A percentile compares a stretch with the other conserved stretches of the same genome.
Conservation (phyloP, 2,113 vertebrate species). For the Platysternon megacephalum region DNA sequence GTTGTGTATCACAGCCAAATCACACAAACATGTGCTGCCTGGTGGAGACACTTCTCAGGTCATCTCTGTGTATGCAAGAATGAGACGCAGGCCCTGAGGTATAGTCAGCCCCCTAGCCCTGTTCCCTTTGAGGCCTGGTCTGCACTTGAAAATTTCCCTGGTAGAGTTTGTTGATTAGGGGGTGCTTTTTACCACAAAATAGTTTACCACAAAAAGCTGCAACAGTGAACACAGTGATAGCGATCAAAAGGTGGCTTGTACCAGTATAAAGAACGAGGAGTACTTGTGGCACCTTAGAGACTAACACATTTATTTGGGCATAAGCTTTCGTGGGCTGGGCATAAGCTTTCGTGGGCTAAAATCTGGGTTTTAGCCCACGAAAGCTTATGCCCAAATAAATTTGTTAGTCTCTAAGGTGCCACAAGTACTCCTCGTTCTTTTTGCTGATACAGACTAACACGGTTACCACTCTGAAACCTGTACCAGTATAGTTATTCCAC, state of each 20-base stretch:
- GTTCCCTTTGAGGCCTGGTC: background rate
- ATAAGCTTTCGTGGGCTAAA: no score
- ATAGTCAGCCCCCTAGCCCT: background rate
- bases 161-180: background rate
- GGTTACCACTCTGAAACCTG: no score
- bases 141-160: background rate
- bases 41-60: background rate
- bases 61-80: background rate
- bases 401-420: no score
- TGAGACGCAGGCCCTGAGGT: background rate
- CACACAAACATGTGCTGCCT: background rate
- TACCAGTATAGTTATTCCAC: background rate
- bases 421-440: no score
- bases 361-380: background rate
- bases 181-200: background rate
- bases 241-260: background rate
- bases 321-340: no score
- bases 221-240: background rate
- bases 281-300: no score
- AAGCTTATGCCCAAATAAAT: background rate
- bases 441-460: no score
- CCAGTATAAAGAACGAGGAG: background rate
- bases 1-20: background rate
- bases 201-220: background rate
- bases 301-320: no score